phyloP scores from a whole-genome alignment of 92 coral and sea anemone genomes.

The Palythoa grandis region DNA sequence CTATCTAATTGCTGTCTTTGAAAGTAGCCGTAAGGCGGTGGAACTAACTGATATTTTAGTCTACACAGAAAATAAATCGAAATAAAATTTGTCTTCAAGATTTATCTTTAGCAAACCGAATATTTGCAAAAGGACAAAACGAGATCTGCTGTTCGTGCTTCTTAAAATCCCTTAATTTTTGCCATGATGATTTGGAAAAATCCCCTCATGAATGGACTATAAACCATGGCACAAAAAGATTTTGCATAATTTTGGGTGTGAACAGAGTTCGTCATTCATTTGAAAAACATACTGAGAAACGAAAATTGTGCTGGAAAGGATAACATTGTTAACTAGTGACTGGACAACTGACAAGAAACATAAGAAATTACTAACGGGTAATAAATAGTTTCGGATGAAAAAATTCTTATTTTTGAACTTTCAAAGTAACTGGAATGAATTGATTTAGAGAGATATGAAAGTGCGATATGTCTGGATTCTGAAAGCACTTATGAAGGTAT shows the following conservation, averaged over 20 bases:
- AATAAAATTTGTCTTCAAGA: no score
- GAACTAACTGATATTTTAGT: no score
- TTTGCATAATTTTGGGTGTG: constrained; percentile 5
- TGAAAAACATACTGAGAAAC: background rate
- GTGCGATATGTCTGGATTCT: background rate
- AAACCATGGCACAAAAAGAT: background rate
- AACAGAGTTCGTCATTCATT: background rate
- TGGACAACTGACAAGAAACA: background rate
- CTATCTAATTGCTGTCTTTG: no score
- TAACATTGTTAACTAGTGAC: background rate
- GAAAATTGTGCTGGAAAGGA: background rate
- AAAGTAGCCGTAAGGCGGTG: no score
- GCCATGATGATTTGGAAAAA: no score
- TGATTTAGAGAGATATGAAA: background rate
- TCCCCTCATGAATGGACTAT: background rate
- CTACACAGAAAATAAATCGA: no score
- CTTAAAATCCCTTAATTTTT: background rate
- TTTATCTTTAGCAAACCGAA: background rate
- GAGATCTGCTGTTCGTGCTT: background rate
- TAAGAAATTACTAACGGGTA: background rate
- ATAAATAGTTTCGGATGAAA: background rate
- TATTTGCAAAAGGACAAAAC: background rate
- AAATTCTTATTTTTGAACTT: background rate
- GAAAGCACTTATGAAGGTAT: background rate
- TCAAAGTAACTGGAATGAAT: background rate